Conservation (phyloP, 2,888 invertebrate species). For the Plusia festucae region DNA sequence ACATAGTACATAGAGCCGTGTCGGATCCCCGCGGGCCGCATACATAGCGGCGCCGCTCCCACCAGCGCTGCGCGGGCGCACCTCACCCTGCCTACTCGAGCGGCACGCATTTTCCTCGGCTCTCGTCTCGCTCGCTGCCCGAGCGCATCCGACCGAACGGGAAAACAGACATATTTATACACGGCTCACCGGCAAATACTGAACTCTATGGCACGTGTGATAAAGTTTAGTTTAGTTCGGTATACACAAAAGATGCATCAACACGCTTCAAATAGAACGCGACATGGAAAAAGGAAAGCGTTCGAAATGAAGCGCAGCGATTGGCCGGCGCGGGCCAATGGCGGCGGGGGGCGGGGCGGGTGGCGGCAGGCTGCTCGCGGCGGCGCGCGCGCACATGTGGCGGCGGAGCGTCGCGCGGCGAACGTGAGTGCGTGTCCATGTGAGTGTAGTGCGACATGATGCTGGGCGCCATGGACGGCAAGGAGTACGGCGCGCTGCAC, state of each 20-base stretch:
- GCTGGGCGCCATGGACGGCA: conserved; percentile 87
- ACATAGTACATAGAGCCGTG: conserved; percentile 54
- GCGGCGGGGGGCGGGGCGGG: conserved; percentile 76
- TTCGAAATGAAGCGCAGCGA: conserved; percentile 87
- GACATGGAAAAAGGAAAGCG: conserved; percentile 87
- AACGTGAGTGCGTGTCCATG: conserved; percentile 66
- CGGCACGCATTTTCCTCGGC: conserved; percentile 75
- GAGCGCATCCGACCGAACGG: conserved; percentile 86
- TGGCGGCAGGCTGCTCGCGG: conserved; percentile 59
- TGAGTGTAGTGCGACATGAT: conserved; percentile 74
- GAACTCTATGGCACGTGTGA: background rate
- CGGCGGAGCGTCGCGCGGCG: conserved; percentile 70
- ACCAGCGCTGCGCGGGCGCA: conserved; percentile 45
- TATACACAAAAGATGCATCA: conserved; percentile 74
- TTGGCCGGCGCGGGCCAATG: conserved; percentile 85
- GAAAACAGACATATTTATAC: conserved; percentile 82
- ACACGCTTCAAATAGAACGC: conserved; percentile 87
- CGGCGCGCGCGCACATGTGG: conserved; percentile 66
- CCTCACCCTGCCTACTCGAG: conserved; percentile 65
- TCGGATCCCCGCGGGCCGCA: conserved; percentile 25
- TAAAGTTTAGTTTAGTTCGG: conserved; percentile 60
- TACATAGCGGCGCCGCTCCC: conserved; percentile 41
- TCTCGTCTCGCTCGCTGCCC: conserved; percentile 81
- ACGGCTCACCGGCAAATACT: conserved; percentile 22
- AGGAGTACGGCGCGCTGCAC: conserved; percentile 87